phyloP scores from a whole-genome alignment of 2,113 vertebrate species.

The Cryptotis parvus region DNA sequence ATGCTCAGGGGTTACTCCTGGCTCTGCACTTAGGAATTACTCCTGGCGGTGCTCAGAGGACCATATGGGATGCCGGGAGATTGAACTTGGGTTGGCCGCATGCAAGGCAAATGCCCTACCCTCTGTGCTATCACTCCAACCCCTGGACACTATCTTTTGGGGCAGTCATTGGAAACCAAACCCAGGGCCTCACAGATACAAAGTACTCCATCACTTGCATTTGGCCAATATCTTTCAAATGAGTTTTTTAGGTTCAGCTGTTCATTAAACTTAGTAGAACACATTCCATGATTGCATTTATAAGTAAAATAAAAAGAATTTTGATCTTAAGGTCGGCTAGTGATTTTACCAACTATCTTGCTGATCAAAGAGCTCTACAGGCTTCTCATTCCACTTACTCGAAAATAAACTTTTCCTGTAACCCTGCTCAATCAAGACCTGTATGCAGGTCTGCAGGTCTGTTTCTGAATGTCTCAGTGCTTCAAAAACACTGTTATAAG shows the following conservation, averaged over 20 bases:
- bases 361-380: background rate
- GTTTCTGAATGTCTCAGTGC: background rate
- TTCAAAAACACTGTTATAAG: too few species aligned
- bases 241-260: background rate
- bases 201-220: too few species aligned
- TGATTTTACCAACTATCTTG: background rate
- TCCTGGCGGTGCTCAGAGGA: too few species aligned
- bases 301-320: background rate
- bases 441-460: background rate
- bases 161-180: too few species aligned
- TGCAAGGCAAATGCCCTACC: too few species aligned
- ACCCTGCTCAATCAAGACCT: background rate
- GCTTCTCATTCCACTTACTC: background rate
- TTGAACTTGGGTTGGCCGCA: too few species aligned
- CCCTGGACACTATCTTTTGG: too few species aligned
- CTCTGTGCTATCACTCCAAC: too few species aligned
- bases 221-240: background rate
- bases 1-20: too few species aligned
- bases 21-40: too few species aligned
- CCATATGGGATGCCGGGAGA: too few species aligned
- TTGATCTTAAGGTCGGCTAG: background rate
- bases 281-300: background rate
- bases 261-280: background rate
- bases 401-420: background rate
- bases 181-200: too few species aligned